Percentiles rank a stretch among this genome's conserved stretches.
Evolutionary conservation across 2,888 invertebrate species (phyloP).

Genomic region (Drosophila formosana): DNA sequence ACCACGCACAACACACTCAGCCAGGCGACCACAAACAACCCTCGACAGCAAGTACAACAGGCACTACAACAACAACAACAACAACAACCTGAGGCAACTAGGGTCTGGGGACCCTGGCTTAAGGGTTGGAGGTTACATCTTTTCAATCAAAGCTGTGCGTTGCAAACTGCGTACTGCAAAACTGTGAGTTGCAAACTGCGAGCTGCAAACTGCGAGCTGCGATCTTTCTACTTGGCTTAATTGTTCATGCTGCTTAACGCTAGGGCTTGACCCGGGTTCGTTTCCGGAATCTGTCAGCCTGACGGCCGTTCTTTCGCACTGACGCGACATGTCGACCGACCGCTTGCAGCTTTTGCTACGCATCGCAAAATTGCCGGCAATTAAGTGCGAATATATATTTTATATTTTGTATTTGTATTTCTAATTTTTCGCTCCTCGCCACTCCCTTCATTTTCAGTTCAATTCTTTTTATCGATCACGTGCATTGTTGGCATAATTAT

Average conservation of each 20-base stretch:
- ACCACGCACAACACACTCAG: conserved; percentile 61
- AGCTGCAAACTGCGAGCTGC: conserved; percentile 53
- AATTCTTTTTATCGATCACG: conserved; percentile 38
- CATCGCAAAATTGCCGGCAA: conserved; percentile 73
- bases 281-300: conserved; percentile 68
- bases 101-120: conserved; percentile 17
- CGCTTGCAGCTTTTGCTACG: conserved; percentile 52
- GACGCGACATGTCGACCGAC: no score
- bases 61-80: conserved; percentile 47
- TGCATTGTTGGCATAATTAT: conserved; percentile 76
- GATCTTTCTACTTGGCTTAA: conserved; percentile 75
- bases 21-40: conserved; percentile 73
- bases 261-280: conserved; percentile 25
- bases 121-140: conserved; percentile 50
- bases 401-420: conserved; percentile 37
- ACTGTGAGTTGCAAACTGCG: conserved; percentile 52
- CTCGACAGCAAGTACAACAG: conserved; percentile 55
- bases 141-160: conserved; percentile 67
- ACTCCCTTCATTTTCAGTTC: conserved; percentile 9
- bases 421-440: conserved; percentile 33
- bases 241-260: conserved; percentile 40
- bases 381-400: conserved; percentile 56
- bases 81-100: conserved; percentile 48
- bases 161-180: conserved; percentile 31
- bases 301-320: no score